Evolutionary conservation across 2,888 invertebrate species (phyloP).

Genomic region (Allolobophora icterica): DNA sequence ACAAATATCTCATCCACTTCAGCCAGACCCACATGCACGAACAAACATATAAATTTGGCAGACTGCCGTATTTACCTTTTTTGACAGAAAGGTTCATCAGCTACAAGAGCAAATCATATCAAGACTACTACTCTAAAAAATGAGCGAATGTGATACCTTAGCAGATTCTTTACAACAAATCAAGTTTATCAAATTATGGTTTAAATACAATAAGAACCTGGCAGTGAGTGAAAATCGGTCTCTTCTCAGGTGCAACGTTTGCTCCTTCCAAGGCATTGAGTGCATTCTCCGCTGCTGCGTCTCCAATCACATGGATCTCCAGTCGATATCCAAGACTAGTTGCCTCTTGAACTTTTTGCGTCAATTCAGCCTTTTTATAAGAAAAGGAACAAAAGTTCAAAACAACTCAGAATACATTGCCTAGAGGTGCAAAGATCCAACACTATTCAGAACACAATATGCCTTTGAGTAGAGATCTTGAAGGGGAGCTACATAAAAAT

Average conservation of each 20-base stretch:
- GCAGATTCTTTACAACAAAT: not conserved
- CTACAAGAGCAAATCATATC: no score
- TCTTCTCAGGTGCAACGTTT: constrained; percentile 40
- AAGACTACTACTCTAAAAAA: no score
- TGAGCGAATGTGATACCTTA: no score
- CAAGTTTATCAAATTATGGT: not conserved
- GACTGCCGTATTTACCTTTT: no score
- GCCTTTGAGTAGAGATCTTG: no score
- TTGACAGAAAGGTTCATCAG: no score
- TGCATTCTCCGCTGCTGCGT: constrained; percentile 44
- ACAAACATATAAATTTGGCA: no score
- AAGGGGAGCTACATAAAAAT: no score
- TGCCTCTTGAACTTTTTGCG: constrained; percentile 31
- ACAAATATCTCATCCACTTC: no score
- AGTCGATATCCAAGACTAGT: constrained; percentile 43
- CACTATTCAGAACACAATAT: no score
- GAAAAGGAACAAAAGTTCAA: not conserved
- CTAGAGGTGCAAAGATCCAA: not conserved
- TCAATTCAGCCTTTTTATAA: constrained; percentile 39
- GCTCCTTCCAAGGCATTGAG: constrained; percentile 42
- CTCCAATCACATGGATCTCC: constrained; percentile 49
- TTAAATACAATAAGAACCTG: constrained; percentile 40
- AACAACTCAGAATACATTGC: not conserved
- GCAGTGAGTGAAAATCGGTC: constrained; percentile 48
- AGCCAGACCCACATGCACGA: no score